Evolutionary conservation across 92 coral and sea anemone genomes (phyloP), one percentile per base, ranked within the genome.

Genomic region (Muricea muricata): DNA sequence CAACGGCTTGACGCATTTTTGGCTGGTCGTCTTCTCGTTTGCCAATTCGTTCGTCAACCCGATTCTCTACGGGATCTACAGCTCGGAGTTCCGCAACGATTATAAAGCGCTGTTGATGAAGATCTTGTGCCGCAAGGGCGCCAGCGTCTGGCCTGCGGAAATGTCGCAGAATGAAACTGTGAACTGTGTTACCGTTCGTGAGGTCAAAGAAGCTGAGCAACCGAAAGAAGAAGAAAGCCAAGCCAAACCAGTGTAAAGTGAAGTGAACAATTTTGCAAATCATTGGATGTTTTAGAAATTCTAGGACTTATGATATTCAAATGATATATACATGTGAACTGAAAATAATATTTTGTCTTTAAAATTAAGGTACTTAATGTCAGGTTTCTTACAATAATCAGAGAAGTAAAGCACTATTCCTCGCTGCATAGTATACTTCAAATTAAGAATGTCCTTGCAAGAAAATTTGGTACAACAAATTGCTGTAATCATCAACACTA

Each of bases 1-100:
- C 0, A 78, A 78, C 23, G 83, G 83, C 2, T 12, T 34, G 25
- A 42, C 39, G 1, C 83, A 78, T 39, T 78, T 78, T 56, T 78
- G 83, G 71, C 54, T 78, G 15, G 83, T 78, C 20, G 65, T 58
- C 34, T 23, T 78, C 54, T 78, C 83, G 21, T 78, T 78, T 14
- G 56, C 83, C 47, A 78, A 78, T n/a, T 50, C 68, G 14, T 78
- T 20, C 15, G 70, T 78, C 52, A 78, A 78, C 54, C 83, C 83
- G 1, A 37, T 78, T 11, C 70, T 78, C 10, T 78, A 78, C 65
- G 83, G 83, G 1, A 26, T 78, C 55, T 78, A 56, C 55, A 78
- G 83, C 33, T 32, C 83, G 13, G 71, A 78, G 70, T 55, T 78
- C 30, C 83, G 83, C 10, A 78, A 33, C n/a, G 54, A 78, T 39